Base-by-base conservation (phyloP, 2,888 invertebrate species). In the Adineta ricciae region DNA sequence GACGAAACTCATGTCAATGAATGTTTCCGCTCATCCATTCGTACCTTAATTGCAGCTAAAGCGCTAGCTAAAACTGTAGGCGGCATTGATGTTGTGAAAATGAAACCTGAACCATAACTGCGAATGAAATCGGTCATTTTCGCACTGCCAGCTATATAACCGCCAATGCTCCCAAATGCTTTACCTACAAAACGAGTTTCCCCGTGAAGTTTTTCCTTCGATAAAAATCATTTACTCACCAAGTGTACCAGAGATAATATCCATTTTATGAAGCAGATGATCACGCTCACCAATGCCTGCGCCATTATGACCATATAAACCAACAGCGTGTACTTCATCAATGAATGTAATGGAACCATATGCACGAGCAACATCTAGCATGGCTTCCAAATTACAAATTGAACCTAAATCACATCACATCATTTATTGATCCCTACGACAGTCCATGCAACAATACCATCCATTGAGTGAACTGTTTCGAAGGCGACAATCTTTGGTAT, bases 401-500 rank as follows among this genome's bases (percentile, higher is more conserved):
- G 54, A 87, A 38, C 78, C 78, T 78, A 41, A n/a, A n/a, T n/a
- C n/a, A n/a, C n/a, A n/a, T n/a, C n/a, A n/a, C n/a, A n/a, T n/a
- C n/a, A n/a, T n/a, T n/a, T n/a, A n/a, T n/a, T n/a, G n/a, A n/a
- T n/a, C n/a, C n/a, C n/a, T n/a, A n/a, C n/a, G n/a, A n/a, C n/a
- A n/a, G n/a, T n/a, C 27, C n/a, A 27, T 9, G 11, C 14, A 27
- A 56, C 84, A 86, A 84, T 78, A 91, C 91, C 97, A 86, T 95
- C 94, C 97, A 98, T 98, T 56, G 97, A 97, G 93, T 98, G 97
- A 56, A 98, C 97, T 32, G 97, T 97, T 92, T 98, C 97, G 91
- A 98, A 98, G 49, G 96, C 97, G 56, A 97, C 97, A 89, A 98
- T 95, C 91, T 98, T 98, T 0, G 97, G 97, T 49, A 24, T 36